A percentile compares a stretch with the other conserved stretches of the same genome.
Evolutionary conservation across 2,113 vertebrate genomes (phyloP).

Genomic region (Boulengeromyrus knoepffleri): DNA sequence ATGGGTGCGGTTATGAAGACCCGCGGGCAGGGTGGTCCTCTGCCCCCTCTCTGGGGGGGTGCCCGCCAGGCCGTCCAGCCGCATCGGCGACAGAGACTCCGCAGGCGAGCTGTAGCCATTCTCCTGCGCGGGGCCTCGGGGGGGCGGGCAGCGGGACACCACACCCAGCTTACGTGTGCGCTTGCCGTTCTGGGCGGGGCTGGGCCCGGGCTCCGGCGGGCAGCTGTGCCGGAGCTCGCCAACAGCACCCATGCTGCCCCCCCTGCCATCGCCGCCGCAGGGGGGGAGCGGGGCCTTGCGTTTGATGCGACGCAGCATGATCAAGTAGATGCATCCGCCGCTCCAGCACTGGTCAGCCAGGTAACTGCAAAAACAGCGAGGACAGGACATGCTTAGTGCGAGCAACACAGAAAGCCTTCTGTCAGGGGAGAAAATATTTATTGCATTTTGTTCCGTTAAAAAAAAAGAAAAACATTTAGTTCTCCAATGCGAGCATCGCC

Average conservation of each 20-base stretch:
- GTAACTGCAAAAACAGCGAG: slow-evolving; percentile 56
- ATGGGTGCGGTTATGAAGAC: slow-evolving; percentile 17
- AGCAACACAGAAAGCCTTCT: not conserved
- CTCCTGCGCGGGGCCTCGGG: slow-evolving; percentile 40
- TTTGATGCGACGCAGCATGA: slow-evolving; percentile 80
- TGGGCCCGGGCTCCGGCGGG: slow-evolving; percentile 48
- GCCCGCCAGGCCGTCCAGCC: slow-evolving; percentile 27
- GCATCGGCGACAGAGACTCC: slow-evolving; percentile 44
- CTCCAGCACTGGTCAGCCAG: slow-evolving; percentile 82
- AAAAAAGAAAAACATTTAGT: slow-evolving; percentile 4
- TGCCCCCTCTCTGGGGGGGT: slow-evolving; percentile 21
- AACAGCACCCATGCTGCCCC: slow-evolving; percentile 29
- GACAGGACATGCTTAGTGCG: not conserved
- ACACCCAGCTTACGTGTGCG: slow-evolving; percentile 74
- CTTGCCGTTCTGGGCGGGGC: slow-evolving; percentile 60
- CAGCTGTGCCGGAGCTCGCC: slow-evolving; percentile 18
- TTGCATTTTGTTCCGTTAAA: not conserved
- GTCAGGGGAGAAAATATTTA: not conserved
- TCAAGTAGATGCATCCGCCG: slow-evolving; percentile 78
- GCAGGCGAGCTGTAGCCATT: slow-evolving; percentile 51
- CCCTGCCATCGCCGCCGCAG: slow-evolving; percentile 48
- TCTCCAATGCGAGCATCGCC: not conserved
- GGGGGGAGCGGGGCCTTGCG: slow-evolving; percentile 70
- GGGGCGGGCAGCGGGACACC: slow-evolving; percentile 57
- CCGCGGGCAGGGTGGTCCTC: slow-evolving; percentile 30